phyloP scores from a whole-genome alignment of 1,140 invertebrate species.

The Macrosteles quadrilineatus region DNA sequence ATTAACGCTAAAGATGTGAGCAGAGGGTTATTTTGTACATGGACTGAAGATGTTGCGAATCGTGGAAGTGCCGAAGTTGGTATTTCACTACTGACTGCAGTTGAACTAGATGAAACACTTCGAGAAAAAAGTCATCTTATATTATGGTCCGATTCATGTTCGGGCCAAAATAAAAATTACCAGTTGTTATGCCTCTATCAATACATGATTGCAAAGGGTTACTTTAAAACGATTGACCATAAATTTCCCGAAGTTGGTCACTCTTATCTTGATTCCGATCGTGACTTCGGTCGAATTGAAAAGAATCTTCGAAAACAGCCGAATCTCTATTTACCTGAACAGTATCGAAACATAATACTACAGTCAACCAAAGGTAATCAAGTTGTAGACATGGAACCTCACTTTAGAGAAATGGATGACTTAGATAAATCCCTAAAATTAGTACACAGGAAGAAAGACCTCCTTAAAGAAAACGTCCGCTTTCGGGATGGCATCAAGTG shows the following conservation, averaged over 20 bases:
- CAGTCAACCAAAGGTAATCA: conserved; percentile 19
- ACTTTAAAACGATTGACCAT: conserved; percentile 29
- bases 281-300: conserved; percentile 35
- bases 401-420: conserved; percentile 29
- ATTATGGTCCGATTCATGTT: conserved; percentile 26
- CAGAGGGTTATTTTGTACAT: conserved; percentile 24
- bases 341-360: conserved; percentile 26
- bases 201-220: conserved; percentile 32
- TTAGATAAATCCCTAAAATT: too few relatives aligned
- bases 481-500: conserved; percentile 32
- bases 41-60: conserved; percentile 29
- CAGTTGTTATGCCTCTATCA: conserved; percentile 28
- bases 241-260: conserved; percentile 33
- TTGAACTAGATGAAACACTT: conserved; percentile 28
- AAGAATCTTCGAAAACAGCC: conserved; percentile 25
- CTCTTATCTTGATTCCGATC: conserved; percentile 33
- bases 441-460: conserved; percentile 30
- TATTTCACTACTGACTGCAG: conserved; percentile 25
- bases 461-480: conserved; percentile 19
- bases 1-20: conserved; percentile 22
- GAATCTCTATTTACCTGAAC: conserved; percentile 24
- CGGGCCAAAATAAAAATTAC: conserved; percentile 33
- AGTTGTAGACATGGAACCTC: conserved; percentile 27
- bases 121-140: conserved; percentile 26
- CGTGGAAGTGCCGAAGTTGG: conserved; percentile 26